Base-by-base conservation (phyloP, 2,113 vertebrate species). In the Noturus placidus region DNA sequence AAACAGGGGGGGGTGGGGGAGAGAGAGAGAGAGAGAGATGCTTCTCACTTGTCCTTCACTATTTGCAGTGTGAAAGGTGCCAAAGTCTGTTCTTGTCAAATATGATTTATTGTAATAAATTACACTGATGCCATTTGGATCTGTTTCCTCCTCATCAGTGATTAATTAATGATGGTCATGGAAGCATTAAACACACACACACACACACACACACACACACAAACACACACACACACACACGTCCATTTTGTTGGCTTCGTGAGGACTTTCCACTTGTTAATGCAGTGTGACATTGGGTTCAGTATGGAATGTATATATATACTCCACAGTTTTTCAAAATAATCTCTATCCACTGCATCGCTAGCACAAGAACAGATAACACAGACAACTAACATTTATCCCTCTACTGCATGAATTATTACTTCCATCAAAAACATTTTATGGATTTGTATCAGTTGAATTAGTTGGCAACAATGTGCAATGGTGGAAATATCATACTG, bases 81-180 rank as follows among this genome's bases (percentile, higher is more conserved):
- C 61, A 38, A 76, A 46, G 56, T 78, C 25, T 63, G 13, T 61
- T 67, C 76, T 76, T 59, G 79, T 82, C 83, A 74, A 63, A 77
- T 67, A 54, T 59, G 38, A 57, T 67, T 86, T 84, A 89, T 85
- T 84, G 74, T 79, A 88, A 85, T 83, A 76, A 83, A 88, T 85
- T 80, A 72, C 59, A 69, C 52, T 78, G 70, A 67, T 38, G 80
- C 65, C 65, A 46, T 27, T 70, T 86, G 42, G 19, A 76, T 35
- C 35, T 76, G 77, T 86, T 70, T 89, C 88, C 70, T 22, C 46
- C 86, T 91, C 81, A 90, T 86, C 91, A 70, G 61, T 61, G 88
- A 89, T 79, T 91, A 91, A 74, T 90, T 91, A 92, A 92, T 88
- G 89, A 91, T 91, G 91, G 90, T 91, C 90, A 89, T 77, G 74